Conservation (phyloP, 1,140 invertebrate genomes). For the Eumeta japonica region DNA sequence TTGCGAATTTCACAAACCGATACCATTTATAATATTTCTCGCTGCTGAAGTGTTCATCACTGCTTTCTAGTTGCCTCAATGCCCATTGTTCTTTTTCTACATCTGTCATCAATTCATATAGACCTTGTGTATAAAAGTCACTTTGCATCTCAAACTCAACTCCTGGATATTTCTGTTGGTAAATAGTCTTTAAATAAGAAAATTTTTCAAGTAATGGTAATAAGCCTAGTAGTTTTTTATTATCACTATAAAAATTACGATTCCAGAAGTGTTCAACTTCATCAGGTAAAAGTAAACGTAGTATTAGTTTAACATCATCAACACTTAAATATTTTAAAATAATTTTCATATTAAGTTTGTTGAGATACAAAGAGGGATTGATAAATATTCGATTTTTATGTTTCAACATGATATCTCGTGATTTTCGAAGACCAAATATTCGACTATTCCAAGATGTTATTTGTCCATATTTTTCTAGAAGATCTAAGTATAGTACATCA, state of each 20-base stretch:
- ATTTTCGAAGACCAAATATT: slow-evolving; percentile 22
- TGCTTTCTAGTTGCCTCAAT: slow-evolving; percentile 21
- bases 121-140: slow-evolving; percentile 21
- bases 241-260: too few species aligned
- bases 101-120: slow-evolving; percentile 23
- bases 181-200: slow-evolving; percentile 27
- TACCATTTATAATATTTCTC: slow-evolving; percentile 29
- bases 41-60: slow-evolving; percentile 18
- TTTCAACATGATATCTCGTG: slow-evolving; percentile 29
- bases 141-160: slow-evolving; percentile 28
- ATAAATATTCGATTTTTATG: slow-evolving; percentile 26
- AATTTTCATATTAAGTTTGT: slow-evolving; percentile 16
- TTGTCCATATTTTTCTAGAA: slow-evolving; percentile 14
- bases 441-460: not conserved
- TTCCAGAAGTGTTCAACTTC: too few species aligned
- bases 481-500: slow-evolving; percentile 14
- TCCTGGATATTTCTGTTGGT: slow-evolving; percentile 17
- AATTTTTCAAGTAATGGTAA: too few species aligned
- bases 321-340: slow-evolving; percentile 18
- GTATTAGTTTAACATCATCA: slow-evolving; percentile 30
- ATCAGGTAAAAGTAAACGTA: too few species aligned
- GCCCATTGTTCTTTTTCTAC: slow-evolving; percentile 31
- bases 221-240: too few species aligned
- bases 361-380: slow-evolving; percentile 20
- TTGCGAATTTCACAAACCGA: slow-evolving; percentile 27